Evolutionary conservation across 2,113 vertebrate species (phyloP), one percentile per base, ranked within the genome.

Genomic region (Corapipo altera): DNA sequence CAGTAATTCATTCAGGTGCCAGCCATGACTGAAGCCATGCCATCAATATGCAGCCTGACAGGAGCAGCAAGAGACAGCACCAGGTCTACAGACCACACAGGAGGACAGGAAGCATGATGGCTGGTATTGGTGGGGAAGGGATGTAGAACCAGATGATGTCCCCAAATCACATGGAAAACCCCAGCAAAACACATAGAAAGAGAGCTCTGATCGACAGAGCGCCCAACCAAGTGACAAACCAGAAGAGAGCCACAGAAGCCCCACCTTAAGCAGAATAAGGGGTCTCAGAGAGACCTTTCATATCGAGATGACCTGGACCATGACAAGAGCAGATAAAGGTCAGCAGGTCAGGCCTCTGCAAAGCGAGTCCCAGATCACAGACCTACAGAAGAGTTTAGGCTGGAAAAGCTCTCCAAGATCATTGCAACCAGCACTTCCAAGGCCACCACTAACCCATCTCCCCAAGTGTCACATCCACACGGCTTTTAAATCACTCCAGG

Each of bases 1-100:
- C 76, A 55, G 88, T 55, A 78, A 94, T 93, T 91, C 69, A 73
- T 84, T 86, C 88, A 81, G 55, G 83, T 91, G 59, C 69, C 88
- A 61, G 1, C 49, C 37, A 76, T 15, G 37, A 64, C 55, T n/a
- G 75, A 94, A 58, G 37, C 71, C 12, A 0, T 5, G 27, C 74
- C 73, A 85, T 52, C 52, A 46, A 84, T 67, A 91, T 3, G 20
- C 61, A 73, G 55, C 43, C 32, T 73, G 87, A 86, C 58, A 90
- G 32, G 49, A 73, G 58, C 67, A 88, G 37, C 49, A 23, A 26
- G 49, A 80, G 67, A 28, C 76, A 73, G 48, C 35, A 72, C 35
- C 7, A 1, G 67, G 44, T 80, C 41, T 13, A 35, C 17, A 67
- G 59, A 70, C 23, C 15, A 3, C 57, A 32, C 2, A 33, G 73